phyloP scores from a whole-genome alignment of 2,113 vertebrate genomes.

The Xiphophorus maculatus region DNA sequence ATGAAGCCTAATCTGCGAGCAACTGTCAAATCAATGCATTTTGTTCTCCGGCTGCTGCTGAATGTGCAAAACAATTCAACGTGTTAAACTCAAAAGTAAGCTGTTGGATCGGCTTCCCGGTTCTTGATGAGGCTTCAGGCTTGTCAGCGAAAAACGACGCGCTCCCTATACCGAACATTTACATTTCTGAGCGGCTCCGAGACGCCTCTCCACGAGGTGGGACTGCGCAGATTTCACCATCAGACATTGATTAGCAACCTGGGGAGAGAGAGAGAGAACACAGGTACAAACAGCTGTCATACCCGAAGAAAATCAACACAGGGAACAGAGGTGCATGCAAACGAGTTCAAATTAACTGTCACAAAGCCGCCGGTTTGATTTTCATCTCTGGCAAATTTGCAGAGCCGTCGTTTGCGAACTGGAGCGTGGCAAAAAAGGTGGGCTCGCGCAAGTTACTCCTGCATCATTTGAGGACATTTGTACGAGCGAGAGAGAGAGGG shows the following conservation, averaged over 20 bases:
- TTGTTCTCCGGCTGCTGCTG: neutral
- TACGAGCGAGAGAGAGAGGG: neutral
- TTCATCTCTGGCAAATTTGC: slow-evolving; percentile 51
- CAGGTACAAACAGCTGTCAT: slow-evolving; percentile 60
- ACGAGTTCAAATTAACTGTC: slow-evolving; percentile 61
- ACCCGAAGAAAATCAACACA: slow-evolving; percentile 44
- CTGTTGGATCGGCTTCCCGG: neutral
- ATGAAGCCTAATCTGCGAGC: neutral
- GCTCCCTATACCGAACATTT: slow-evolving; percentile 26
- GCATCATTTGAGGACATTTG: neutral
- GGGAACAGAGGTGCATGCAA: slow-evolving; percentile 44
- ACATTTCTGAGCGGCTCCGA: slow-evolving; percentile 15
- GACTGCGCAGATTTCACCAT: slow-evolving; percentile 20
- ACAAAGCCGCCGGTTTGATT: slow-evolving; percentile 55
- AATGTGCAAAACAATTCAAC: neutral
- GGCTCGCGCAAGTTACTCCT: neutral
- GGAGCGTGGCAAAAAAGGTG: slow-evolving; percentile 18
- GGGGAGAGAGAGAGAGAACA: slow-evolving; percentile 30
- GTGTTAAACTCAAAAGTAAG: neutral
- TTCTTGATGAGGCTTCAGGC: neutral
- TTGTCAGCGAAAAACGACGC: neutral
- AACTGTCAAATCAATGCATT: neutral
- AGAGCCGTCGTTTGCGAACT: slow-evolving; percentile 26
- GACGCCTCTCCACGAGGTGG: slow-evolving; percentile 8
- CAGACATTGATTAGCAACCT: slow-evolving; percentile 60